Evolutionary conservation across 1,140 invertebrate species (phyloP).

Genomic region (Cotesia typhae): DNA sequence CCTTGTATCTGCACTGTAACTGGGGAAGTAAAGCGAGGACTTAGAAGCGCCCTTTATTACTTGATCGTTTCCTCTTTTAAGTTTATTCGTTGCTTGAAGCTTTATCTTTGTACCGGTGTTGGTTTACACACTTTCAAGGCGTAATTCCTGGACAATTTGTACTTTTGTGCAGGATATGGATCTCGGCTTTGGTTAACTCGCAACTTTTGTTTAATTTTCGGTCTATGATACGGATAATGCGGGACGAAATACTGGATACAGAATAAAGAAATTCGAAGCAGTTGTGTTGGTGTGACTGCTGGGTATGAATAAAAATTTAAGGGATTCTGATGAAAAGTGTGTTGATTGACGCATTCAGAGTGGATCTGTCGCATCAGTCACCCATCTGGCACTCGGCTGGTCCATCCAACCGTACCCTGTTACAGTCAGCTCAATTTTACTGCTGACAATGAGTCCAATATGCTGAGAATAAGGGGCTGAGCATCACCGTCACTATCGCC

Average conservation of each 20-base stretch:
- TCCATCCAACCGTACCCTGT: slow-evolving; percentile 59
- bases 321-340: slow-evolving; percentile 16
- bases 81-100: background rate
- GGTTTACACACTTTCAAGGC: background rate
- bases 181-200: too few relatives aligned
- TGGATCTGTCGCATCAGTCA: slow-evolving; percentile 62
- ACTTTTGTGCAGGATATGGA: too few relatives aligned
- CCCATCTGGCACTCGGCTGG: slow-evolving; percentile 64
- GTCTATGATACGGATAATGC: slow-evolving; percentile 1
- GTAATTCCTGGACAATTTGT: too few relatives aligned
- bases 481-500: slow-evolving; percentile 38
- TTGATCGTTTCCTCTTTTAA: background rate
- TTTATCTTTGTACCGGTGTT: background rate
- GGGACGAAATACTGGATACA: background rate
- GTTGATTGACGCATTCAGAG: slow-evolving; percentile 29
- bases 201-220: too few relatives aligned
- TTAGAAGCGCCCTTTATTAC: background rate
- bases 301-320: background rate
- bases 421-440: slow-evolving; percentile 55
- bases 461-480: slow-evolving; percentile 55
- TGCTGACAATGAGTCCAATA: slow-evolving; percentile 63
- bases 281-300: background rate
- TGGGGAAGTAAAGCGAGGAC: background rate
- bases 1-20: background rate
- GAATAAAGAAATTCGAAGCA: too few relatives aligned